Conservation (phyloP, 2,888 invertebrate species). For the Crematogaster levior region DNA sequence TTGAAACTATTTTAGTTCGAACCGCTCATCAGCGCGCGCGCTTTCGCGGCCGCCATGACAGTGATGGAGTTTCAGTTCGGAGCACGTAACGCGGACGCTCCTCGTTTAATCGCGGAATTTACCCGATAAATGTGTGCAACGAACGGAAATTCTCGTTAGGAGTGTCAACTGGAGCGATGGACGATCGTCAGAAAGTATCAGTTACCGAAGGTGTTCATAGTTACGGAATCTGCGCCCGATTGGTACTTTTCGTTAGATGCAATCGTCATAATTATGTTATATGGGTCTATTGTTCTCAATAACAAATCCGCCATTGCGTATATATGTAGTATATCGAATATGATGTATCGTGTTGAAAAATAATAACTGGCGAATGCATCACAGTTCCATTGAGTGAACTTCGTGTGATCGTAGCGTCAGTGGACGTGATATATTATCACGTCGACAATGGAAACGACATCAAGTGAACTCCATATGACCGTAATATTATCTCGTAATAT, state of each 20-base stretch:
- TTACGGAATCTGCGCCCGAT: neutral
- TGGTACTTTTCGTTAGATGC: neutral
- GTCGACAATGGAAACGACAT: neutral
- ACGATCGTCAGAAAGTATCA: neutral
- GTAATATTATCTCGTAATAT: neutral
- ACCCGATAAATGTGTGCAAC: neutral
- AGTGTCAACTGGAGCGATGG: neutral
- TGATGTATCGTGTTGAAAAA: neutral
- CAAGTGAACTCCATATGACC: neutral
- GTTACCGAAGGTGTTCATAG: neutral
- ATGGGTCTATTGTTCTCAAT: neutral
- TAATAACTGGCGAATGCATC: neutral
- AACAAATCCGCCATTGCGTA: too few species aligned
- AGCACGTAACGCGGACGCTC: neutral
- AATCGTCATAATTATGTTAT: neutral
- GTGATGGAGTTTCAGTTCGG: neutral
- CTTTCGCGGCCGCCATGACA: neutral
- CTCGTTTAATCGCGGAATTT: neutral
- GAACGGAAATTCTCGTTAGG: neutral
- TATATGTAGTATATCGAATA: neutral
- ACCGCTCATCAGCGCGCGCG: neutral
- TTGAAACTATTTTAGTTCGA: neutral
- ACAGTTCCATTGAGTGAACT: neutral
- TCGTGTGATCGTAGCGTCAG: neutral
- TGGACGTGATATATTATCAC: neutral